Percentiles rank a stretch among this genome's conserved stretches.
Evolutionary conservation across 2,888 invertebrate genomes (phyloP).

Genomic region (Bugulina stolonifera): DNA sequence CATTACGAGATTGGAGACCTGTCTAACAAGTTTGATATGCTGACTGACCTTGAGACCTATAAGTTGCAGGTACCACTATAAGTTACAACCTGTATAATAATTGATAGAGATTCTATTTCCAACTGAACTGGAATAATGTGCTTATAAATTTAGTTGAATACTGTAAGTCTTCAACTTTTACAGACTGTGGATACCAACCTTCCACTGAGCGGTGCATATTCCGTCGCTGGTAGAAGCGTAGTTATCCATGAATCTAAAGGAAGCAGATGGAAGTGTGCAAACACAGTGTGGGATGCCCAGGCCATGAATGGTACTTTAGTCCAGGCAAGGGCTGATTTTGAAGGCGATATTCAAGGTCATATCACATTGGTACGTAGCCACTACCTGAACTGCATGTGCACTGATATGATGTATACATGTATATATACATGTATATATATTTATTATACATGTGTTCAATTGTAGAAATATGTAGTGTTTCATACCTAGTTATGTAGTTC

Average conservation of each 20-base stretch:
- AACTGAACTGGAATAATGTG: too few relatives aligned
- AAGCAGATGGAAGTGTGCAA: slow-evolving; percentile 29
- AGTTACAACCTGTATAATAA: too few relatives aligned
- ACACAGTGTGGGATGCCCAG: slow-evolving; percentile 22
- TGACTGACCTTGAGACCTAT: slow-evolving; percentile 15
- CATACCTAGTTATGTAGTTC: too few relatives aligned
- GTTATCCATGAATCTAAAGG: slow-evolving; percentile 67
- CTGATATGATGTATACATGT: too few relatives aligned
- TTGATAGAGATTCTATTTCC: not conserved
- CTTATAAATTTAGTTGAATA: too few relatives aligned
- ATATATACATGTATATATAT: too few relatives aligned
- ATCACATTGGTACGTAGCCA: slow-evolving; percentile 71
- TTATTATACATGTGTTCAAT: too few relatives aligned
- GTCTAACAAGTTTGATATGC: slow-evolving; percentile 57
- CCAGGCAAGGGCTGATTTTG: slow-evolving; percentile 79
- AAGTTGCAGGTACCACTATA: too few relatives aligned
- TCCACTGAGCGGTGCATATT: slow-evolving; percentile 73
- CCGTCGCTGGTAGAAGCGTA: slow-evolving; percentile 78
- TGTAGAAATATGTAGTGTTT: too few relatives aligned
- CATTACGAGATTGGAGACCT: slow-evolving; percentile 81
- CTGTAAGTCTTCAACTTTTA: too few relatives aligned
- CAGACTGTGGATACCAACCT: slow-evolving; percentile 73
- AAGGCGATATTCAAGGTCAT: slow-evolving; percentile 77
- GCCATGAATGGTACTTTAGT: slow-evolving; percentile 44
- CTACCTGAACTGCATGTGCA: too few relatives aligned